These are phyloP conservation scores for Amazona vittata DNA, from an alignment of 2,113 vertebrate genomes.

Conservation along the genomic window DNA sequence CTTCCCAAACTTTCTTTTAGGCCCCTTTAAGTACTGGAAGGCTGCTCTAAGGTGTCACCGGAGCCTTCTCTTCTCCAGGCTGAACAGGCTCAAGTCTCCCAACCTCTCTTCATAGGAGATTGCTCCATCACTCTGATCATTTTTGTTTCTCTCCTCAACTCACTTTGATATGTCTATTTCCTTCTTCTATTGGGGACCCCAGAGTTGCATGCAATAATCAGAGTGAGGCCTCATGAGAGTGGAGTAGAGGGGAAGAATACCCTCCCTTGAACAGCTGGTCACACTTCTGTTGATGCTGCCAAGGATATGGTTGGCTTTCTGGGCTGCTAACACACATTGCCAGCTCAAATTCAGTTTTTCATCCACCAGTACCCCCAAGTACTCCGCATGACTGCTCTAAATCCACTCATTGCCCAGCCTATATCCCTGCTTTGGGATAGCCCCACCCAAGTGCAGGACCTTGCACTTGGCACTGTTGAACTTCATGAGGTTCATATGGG, in stretches of 20 bases:
- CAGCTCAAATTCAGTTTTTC: background rate
- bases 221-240: background rate
- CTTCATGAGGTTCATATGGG: background rate
- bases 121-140: background rate
- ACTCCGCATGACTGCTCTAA: background rate
- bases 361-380: background rate
- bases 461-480: background rate
- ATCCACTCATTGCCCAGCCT: background rate
- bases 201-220: background rate
- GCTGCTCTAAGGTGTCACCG: background rate
- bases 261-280: background rate
- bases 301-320: background rate
- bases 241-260: background rate
- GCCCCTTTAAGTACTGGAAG: background rate
- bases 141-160: background rate
- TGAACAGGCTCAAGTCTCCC: background rate
- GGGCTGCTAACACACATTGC: background rate
- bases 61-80: background rate
- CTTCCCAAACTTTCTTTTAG: background rate
- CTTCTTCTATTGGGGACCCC: accelerated
- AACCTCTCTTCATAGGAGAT: background rate
- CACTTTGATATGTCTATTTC: accelerated
- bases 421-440: too few relatives aligned
- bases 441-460: background rate
- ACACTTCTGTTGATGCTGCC: background rate